Evolutionary conservation across 2,113 vertebrate species (phyloP), one percentile per base, ranked within the genome.

Genomic region (Lamprologus ornatipinnis): DNA sequence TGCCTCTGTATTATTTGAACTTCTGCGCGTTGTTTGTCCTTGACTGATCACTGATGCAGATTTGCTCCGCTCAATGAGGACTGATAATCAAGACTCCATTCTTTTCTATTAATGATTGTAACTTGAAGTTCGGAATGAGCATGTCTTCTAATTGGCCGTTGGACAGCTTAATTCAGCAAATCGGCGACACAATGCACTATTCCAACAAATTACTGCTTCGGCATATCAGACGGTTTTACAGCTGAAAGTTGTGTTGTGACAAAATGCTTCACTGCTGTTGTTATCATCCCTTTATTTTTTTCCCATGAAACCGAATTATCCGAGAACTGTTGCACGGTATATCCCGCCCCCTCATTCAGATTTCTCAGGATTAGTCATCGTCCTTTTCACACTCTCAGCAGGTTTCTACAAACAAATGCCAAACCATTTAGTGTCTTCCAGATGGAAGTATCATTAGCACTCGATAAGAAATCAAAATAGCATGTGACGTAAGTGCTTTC

Each of bases 181-280:
- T 75, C 40, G 11, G 21, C 6, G 6, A 13, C 68, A 68, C 75
- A 58, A n/a, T 55, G 53, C 53, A 14, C 33, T 11, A 42, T 35
- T 78, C 17, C 6, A 42, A 47, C 57, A 82, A 86, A 87, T 78
- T 10, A 33, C 57, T 23, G 58, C 83, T 53, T 85, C 26, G 10
- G 40, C 78, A 79, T 91, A 82, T 60, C 49, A 23, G 11, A 81
- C 4, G 9, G 49, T 45, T 63, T 82, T 45, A 17, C 45, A 80
- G 78, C 87, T 80, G 4, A 47, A 47, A 53, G 40, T 37, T 19
- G 79, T 88, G 90, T 89, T 91, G 85, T 93, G 92, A 90, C 90
- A 92, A 83, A 89, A 73, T 2, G 80, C 49, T 40, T 87, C 73
- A 4, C 65, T 51, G 31, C 80, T 60, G 84, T 81, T 85, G 58